Evolutionary conservation across 2,888 invertebrate genomes (phyloP).

Genomic region (Eupithecia inturbata): DNA sequence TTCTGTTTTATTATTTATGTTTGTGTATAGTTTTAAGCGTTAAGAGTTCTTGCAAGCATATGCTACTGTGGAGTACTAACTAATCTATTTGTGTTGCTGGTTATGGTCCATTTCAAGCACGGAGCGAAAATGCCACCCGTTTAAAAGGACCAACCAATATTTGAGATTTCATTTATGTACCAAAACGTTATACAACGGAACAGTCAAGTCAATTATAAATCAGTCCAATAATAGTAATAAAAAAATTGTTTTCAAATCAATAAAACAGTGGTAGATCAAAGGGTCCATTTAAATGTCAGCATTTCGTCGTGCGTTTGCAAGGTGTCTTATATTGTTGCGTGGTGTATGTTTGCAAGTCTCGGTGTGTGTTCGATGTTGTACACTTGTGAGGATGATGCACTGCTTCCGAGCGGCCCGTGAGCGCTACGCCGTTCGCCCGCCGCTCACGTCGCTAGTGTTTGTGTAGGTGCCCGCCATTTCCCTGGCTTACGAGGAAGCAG

Average conservation of each 20-base stretch:
- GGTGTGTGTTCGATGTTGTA: conserved; percentile 80
- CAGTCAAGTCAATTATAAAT: background rate
- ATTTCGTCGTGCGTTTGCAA: background rate
- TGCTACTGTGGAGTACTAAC: conserved; percentile 47
- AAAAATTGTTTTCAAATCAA: background rate
- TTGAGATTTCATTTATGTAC: background rate
- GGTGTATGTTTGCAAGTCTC: conserved; percentile 57
- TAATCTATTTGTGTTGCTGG: background rate
- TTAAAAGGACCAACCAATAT: background rate
- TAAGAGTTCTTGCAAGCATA: conserved; percentile 66
- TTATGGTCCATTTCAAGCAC: background rate
- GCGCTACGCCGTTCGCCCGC: conserved; percentile 42
- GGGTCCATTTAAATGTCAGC: background rate
- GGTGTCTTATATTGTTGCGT: conserved; percentile 16
- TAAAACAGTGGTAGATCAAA: background rate
- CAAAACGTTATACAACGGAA: background rate
- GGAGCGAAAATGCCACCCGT: background rate
- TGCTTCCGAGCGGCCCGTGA: conserved; percentile 61
- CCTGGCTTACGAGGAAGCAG: conserved; percentile 98
- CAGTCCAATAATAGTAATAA: background rate
- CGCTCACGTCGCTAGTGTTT: conserved; percentile 83
- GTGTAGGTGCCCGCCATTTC: conserved; percentile 98
- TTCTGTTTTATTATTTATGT: conserved; percentile 70
- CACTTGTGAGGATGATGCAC: conserved; percentile 71
- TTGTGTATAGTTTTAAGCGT: conserved; percentile 72